Base-by-base conservation (phyloP, 2,113 vertebrate species). In the Pelmatolapia mariae region DNA sequence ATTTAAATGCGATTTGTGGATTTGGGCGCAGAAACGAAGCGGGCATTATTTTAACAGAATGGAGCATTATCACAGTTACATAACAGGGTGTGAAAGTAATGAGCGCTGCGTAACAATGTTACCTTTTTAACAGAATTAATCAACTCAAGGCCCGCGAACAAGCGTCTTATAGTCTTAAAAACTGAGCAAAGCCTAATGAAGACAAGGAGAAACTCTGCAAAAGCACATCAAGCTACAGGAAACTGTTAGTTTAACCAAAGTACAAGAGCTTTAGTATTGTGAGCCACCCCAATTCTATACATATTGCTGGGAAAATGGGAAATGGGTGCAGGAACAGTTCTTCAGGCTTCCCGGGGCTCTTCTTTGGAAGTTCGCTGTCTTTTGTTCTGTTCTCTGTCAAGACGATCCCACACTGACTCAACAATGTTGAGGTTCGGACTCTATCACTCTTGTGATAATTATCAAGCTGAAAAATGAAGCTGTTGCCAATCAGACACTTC, bases 1-100 rank as follows among this genome's bases (percentile, higher is more conserved):
- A 71, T 43, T 31, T 66, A 85, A 84, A 45, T 61, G n/a, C 1
- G 87, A 82, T 82, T 85, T 76, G 50, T 45, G 68, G 81, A 86
- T 88, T 89, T 53, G 13, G 61, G 82, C 16, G 18, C 22, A 0
- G 31, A 56, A 59, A 47, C 18, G 22, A 86, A 45, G 36, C 1
- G 0, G 19, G 19, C 18, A 8, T 50, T 52, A 33, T 13, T 13
- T 7, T 52, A 40, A 54, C 36, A 57, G 13, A 63, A 47, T 8
- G 5, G 45, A 10, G 47, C 15, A 18, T 33, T 8, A 19, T 29
- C 71, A 38, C 38, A 8, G 10, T 73, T 61, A 56, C 6, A 26
- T 68, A 61, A 57, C 22, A 15, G 47, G 22, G 45, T 22, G 19
- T 29, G 19, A 71, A 71, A 86, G 50, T 22, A 66, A 38, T 7